Evolutionary conservation across 1,140 invertebrate genomes (phyloP).

Genomic region (Tachypleus tridentatus): DNA sequence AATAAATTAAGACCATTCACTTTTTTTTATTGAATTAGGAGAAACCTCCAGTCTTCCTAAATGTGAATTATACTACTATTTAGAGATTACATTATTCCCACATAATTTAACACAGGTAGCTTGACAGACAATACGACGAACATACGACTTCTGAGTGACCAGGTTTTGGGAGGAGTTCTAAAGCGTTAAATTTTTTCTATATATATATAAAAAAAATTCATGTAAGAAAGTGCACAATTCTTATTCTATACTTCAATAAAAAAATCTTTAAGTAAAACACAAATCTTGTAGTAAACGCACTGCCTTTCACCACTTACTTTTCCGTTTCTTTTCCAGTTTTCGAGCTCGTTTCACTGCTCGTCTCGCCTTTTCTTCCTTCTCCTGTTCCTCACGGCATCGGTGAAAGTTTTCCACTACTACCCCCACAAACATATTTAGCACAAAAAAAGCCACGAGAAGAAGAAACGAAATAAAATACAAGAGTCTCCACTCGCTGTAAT

Average conservation of each 20-base stretch:
- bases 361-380: constrained; percentile 92
- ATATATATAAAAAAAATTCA: neutral
- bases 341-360: constrained; percentile 83
- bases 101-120: too few species aligned
- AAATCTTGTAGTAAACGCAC: too few species aligned
- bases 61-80: too few species aligned
- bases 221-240: too few species aligned
- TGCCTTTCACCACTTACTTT: constrained; percentile 50
- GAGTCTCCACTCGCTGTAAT: constrained; percentile 97
- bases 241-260: too few species aligned
- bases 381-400: constrained; percentile 94
- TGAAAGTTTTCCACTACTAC: constrained; percentile 99
- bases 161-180: constrained; percentile 11
- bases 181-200: neutral
- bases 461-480: constrained; percentile 99
- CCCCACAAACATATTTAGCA: constrained; percentile 99
- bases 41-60: too few species aligned
- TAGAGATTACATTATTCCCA: too few species aligned
- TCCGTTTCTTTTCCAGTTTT: constrained; percentile 89
- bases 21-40: too few species aligned
- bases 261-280: too few species aligned
- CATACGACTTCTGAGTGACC: too few species aligned
- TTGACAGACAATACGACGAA: too few species aligned
- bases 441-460: constrained; percentile 96
- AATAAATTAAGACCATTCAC: too few species aligned